Evolutionary conservation across 2,888 invertebrate genomes (phyloP).

Genomic region (Cryptocheilus praepositus): DNA sequence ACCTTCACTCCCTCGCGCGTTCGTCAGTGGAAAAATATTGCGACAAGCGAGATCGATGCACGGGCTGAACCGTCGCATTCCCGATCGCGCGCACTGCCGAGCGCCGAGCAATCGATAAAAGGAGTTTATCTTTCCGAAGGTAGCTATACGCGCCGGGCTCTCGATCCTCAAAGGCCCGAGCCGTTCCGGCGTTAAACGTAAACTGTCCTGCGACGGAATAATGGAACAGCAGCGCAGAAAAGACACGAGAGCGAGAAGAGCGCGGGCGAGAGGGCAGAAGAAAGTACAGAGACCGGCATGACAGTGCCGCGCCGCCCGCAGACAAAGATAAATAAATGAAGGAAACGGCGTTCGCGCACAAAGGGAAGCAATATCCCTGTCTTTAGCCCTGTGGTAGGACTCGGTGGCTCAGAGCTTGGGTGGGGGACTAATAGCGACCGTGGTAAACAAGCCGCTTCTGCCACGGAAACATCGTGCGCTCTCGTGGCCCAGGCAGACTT

Average conservation of each 20-base stretch:
- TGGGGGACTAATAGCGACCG: slow-evolving; percentile 64
- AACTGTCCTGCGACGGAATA: slow-evolving; percentile 60
- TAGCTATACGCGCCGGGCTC: slow-evolving; percentile 17
- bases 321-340: slow-evolving; percentile 70
- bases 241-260: slow-evolving; percentile 33
- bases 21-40: too few relatives aligned
- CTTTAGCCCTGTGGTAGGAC: slow-evolving; percentile 49
- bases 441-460: slow-evolving; percentile 67
- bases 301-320: slow-evolving; percentile 37
- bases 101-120: neutral
- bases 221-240: slow-evolving; percentile 49
- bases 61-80: too few relatives aligned
- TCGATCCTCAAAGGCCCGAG: slow-evolving; percentile 51
- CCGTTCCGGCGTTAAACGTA: slow-evolving; percentile 49
- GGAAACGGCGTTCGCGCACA: slow-evolving; percentile 63
- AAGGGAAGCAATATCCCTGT: slow-evolving; percentile 69
- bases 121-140: slow-evolving; percentile 12
- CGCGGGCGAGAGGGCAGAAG: slow-evolving; percentile 22
- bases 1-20: too few relatives aligned
- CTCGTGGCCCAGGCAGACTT: slow-evolving; percentile 38
- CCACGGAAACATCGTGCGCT: slow-evolving; percentile 56
- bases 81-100: neutral
- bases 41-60: too few relatives aligned
- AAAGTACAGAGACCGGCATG: slow-evolving; percentile 27
- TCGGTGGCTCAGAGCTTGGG: slow-evolving; percentile 41